phyloP scores from a whole-genome alignment of 2,113 vertebrate species.

The Chlamydotis undulata region DNA sequence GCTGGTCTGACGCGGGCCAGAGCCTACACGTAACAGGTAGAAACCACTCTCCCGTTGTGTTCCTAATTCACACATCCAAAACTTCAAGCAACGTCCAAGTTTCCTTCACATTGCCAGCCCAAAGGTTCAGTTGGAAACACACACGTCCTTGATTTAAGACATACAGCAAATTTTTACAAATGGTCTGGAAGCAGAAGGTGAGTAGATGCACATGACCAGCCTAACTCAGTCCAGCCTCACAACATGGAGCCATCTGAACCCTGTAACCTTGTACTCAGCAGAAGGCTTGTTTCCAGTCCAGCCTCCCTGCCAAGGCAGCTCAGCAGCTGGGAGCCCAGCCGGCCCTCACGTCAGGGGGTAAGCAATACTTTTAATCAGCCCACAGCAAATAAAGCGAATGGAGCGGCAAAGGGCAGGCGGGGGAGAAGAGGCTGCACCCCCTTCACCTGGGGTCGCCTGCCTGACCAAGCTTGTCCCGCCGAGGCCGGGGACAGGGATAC shows the following conservation, averaged over 20 bases:
- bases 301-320: background rate
- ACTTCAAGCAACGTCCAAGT: background rate
- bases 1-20: background rate
- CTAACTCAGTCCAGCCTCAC: background rate
- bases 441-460: background rate
- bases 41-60: background rate
- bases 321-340: background rate
- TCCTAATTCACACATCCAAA: background rate
- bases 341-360: background rate
- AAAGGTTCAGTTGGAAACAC: background rate
- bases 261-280: background rate
- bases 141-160: rapidly evolving
- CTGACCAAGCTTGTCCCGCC: background rate
- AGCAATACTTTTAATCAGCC: background rate
- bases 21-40: background rate
- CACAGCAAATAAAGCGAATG: rapidly evolving
- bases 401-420: rapidly evolving
- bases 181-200: background rate
- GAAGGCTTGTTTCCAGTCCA: background rate
- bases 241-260: background rate
- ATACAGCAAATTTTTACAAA: no score
- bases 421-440: no score
- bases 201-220: rapidly evolving
- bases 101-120: background rate
- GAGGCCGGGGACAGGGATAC: background rate